These are phyloP conservation scores for Amyelois transitella DNA, from an alignment of 1,140 invertebrate species.

Conservation along the genomic window DNA sequence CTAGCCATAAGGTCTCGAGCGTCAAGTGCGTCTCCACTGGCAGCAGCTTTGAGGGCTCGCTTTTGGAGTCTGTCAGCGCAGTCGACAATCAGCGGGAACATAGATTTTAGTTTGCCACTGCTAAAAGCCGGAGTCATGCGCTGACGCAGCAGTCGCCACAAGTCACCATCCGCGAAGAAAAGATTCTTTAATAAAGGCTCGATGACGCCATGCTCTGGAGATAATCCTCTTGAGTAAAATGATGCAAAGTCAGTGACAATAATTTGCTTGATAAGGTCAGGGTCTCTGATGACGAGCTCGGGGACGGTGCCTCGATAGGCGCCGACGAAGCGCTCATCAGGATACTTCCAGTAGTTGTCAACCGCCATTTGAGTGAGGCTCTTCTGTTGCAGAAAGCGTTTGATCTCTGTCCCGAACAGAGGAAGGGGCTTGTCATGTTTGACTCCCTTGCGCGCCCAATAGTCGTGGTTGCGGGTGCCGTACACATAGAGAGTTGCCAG, in stretches of 20 bases:
- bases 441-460: conserved; percentile 66
- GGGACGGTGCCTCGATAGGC: conserved; percentile 43
- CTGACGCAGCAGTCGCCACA: conserved; percentile 70
- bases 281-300: conserved; percentile 72
- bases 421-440: conserved; percentile 47
- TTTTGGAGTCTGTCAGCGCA: conserved; percentile 48
- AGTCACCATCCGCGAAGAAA: conserved; percentile 7
- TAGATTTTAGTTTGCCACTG: conserved; percentile 74
- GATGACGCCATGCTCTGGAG: conserved; percentile 7
- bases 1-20: conserved; percentile 32
- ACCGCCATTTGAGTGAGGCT: conserved; percentile 26
- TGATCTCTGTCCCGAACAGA: conserved; percentile 45
- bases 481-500: conserved; percentile 23
- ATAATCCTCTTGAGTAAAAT: conserved; percentile 54
- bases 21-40: conserved; percentile 11
- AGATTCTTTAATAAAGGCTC: conserved; percentile 16
- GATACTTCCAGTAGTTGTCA: conserved; percentile 38
- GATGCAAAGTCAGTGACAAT: conserved; percentile 75
- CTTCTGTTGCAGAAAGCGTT: conserved; percentile 21
- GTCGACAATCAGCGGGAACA: conserved; percentile 69
- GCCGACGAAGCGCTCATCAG: conserved; percentile 33
- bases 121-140: conserved; percentile 77
- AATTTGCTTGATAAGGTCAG: conserved; percentile 73
- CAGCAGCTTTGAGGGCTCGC: conserved; percentile 13
- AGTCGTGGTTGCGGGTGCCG: conserved; percentile 24